phyloP scores from a whole-genome alignment of 2,888 invertebrate species.

The Ormyrus labotus region DNA sequence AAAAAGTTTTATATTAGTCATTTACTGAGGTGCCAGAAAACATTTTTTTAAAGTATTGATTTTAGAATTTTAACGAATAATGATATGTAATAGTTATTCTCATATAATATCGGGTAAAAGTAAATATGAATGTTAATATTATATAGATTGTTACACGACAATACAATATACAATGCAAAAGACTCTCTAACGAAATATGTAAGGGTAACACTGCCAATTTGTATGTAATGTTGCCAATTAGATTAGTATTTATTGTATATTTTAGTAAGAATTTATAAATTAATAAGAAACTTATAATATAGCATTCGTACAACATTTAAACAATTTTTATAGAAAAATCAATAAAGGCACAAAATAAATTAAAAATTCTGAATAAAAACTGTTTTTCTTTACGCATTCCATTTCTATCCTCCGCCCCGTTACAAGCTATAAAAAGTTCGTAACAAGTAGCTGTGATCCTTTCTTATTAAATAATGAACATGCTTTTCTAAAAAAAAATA shows the following conservation, averaged over 20 bases:
- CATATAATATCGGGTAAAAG: constrained; percentile 30
- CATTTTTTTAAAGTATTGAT: constrained; percentile 49
- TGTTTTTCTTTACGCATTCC: background rate
- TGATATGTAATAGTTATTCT: constrained; percentile 25
- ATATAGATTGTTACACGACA: constrained; percentile 13
- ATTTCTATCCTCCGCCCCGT: too few relatives aligned
- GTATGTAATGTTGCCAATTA: constrained; percentile 48
- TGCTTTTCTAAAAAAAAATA: constrained; percentile 79
- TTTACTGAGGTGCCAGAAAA: constrained; percentile 46
- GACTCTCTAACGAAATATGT: constrained; percentile 50
- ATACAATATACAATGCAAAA: constrained; percentile 37
- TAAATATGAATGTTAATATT: constrained; percentile 28
- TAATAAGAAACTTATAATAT: constrained; percentile 49
- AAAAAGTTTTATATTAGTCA: constrained; percentile 40
- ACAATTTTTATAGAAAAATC: constrained; percentile 46
- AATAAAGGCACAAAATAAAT: constrained; percentile 48
- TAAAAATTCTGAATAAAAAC: constrained; percentile 13
- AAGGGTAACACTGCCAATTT: constrained; percentile 54
- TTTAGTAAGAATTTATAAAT: constrained; percentile 36
- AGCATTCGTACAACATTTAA: constrained; percentile 42
- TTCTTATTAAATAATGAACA: constrained; percentile 85
- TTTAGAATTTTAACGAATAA: constrained; percentile 35
- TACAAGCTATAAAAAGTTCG: too few relatives aligned
- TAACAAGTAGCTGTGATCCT: constrained; percentile 91
- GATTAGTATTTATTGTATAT: constrained; percentile 54